Evolutionary conservation across 1,140 invertebrate genomes (phyloP).

Genomic region (Centruroides vittatus): DNA sequence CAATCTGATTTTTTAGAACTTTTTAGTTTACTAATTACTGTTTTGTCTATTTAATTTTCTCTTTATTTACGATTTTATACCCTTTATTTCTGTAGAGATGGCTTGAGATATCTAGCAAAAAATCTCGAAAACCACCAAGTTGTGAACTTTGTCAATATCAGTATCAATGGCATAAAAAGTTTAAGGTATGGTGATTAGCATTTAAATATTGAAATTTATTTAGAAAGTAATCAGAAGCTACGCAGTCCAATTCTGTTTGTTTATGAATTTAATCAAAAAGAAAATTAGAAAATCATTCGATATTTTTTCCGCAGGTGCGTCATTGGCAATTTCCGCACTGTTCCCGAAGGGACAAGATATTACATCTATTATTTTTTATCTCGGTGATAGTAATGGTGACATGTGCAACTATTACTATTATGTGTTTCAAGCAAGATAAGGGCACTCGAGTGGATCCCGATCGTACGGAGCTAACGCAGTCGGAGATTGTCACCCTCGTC

Average conservation of each 20-base stretch:
- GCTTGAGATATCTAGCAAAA: conserved; percentile 35
- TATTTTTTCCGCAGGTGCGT: conserved; percentile 18
- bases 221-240: too few species aligned
- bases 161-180: conserved; percentile 38
- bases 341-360: conserved; percentile 33
- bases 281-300: too few species aligned
- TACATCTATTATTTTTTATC: conserved; percentile 35
- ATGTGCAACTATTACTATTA: conserved; percentile 35
- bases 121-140: conserved; percentile 32
- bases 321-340: conserved; percentile 35
- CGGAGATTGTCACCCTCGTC: conserved; percentile 37
- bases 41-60: too few species aligned
- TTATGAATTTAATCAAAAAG: too few species aligned
- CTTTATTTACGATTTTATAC: too few species aligned
- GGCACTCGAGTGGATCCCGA: conserved; percentile 22
- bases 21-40: too few species aligned
- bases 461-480: conserved; percentile 32
- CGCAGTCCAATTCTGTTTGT: too few species aligned
- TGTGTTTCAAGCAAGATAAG: conserved; percentile 38
- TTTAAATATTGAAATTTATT: too few species aligned
- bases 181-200: conserved; percentile 30
- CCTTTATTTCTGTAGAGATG: conserved; percentile 30
- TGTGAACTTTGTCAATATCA: conserved; percentile 42
- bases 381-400: conserved; percentile 34
- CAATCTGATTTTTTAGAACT: too few species aligned